A percentile compares a stretch with the other conserved stretches of the same genome.
phyloP scores from a whole-genome alignment of 2,888 invertebrate genomes.

The Spilosoma lubricipeda region DNA sequence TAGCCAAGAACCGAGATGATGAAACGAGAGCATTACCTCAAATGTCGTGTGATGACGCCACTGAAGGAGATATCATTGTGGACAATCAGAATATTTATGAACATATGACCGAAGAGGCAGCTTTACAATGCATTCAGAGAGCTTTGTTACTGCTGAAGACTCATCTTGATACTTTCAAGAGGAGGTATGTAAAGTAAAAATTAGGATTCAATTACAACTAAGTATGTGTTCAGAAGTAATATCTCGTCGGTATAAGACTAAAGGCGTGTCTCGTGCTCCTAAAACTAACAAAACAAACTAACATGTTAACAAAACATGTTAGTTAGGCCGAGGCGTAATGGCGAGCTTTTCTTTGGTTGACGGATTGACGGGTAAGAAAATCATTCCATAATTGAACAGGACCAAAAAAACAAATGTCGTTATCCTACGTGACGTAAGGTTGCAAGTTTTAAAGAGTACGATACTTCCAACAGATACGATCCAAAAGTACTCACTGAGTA shows the following conservation, averaged over 20 bases:
- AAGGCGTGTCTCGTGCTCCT: too few relatives aligned
- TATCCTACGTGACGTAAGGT: too few relatives aligned
- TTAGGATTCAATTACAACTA: neutral
- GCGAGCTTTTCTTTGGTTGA: too few relatives aligned
- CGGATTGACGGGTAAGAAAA: too few relatives aligned
- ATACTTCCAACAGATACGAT: too few relatives aligned
- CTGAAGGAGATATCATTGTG: slow-evolving; percentile 66
- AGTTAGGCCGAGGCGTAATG: too few relatives aligned
- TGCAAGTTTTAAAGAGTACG: too few relatives aligned
- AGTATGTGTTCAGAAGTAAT: neutral
- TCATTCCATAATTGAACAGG: too few relatives aligned
- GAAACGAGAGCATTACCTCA: slow-evolving; percentile 57
- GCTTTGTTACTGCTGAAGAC: slow-evolving; percentile 95
- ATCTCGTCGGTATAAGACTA: neutral
- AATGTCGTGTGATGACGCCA: slow-evolving; percentile 56
- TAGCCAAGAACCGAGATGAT: slow-evolving; percentile 69
- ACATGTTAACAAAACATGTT: too few relatives aligned
- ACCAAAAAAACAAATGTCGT: too few relatives aligned
- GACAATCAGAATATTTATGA: slow-evolving; percentile 82
- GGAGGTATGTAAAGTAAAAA: slow-evolving; percentile 82
- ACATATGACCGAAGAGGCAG: slow-evolving; percentile 90
- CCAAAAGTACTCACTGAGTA: too few relatives aligned
- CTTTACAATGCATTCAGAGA: slow-evolving; percentile 95
- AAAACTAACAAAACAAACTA: too few relatives aligned
- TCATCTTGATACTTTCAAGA: slow-evolving; percentile 96